These are phyloP conservation scores for Tinea pellionella DNA, from an alignment of 2,888 invertebrate genomes.

Conservation along the genomic window DNA sequence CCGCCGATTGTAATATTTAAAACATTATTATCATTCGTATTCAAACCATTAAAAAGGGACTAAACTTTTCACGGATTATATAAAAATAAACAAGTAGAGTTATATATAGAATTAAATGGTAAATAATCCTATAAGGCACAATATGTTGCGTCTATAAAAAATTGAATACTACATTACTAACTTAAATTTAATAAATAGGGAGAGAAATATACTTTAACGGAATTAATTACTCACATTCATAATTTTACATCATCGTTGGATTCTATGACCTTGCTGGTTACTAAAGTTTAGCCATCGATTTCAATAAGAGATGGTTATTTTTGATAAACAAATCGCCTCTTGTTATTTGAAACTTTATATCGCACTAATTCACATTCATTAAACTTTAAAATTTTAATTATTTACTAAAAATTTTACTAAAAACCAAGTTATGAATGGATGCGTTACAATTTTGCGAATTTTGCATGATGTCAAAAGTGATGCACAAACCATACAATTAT, in stretches of 20 bases:
- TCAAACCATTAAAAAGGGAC: no score
- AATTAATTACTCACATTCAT: constrained; percentile 36
- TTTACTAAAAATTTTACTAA: background rate
- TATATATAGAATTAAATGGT: no score
- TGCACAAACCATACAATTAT: background rate
- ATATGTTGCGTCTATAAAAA: no score
- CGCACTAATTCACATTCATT: background rate
- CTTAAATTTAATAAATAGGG: no score
- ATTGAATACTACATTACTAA: no score
- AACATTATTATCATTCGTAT: no score
- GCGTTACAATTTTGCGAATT: background rate
- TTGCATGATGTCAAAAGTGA: background rate
- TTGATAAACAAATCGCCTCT: background rate
- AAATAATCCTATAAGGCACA: no score
- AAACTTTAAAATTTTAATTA: background rate
- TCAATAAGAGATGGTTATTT: background rate
- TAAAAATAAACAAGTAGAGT: no score
- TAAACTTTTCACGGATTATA: no score
- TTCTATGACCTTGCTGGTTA: constrained; percentile 32
- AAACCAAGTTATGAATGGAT: background rate
- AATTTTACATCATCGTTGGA: constrained; percentile 49
- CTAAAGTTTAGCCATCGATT: constrained; percentile 1
- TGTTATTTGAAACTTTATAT: background rate
- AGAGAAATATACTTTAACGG: background rate
- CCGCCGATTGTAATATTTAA: no score